phyloP scores from a whole-genome alignment of 1,140 invertebrate species.

The Paracyclopina nana region DNA sequence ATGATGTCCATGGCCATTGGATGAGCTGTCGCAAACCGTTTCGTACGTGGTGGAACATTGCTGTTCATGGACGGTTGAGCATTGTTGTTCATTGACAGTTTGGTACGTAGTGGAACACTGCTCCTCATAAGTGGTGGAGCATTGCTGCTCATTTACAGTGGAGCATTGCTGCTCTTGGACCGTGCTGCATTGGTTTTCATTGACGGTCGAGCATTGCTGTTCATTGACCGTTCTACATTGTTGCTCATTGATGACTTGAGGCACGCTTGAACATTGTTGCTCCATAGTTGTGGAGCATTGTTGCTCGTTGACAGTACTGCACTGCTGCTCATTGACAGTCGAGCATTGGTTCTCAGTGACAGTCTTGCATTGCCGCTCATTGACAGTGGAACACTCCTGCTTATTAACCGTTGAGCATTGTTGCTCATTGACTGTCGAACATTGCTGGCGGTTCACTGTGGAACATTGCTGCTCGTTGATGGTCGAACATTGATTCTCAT shows the following conservation, averaged over 20 bases:
- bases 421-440: conserved; percentile 6
- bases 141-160: conserved; percentile 8
- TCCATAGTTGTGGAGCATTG: conserved; percentile 8
- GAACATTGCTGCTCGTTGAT: conserved; percentile 11
- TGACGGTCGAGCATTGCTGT: conserved; percentile 10
- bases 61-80: conserved; percentile 16
- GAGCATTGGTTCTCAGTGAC: conserved; percentile 11
- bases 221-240: conserved; percentile 14
- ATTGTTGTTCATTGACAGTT: conserved; percentile 12
- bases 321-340: conserved; percentile 13
- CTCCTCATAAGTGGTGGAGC: conserved; percentile 9
- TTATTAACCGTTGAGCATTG: conserved; percentile 13
- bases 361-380: conserved; percentile 9
- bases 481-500: conserved; percentile 14
- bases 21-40: not conserved
- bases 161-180: conserved; percentile 10
- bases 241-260: too few species aligned
- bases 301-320: conserved; percentile 11
- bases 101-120: conserved; percentile 7
- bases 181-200: conserved; percentile 14
- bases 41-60: conserved; percentile 5
- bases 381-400: conserved; percentile 10
- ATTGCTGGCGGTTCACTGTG: not conserved
- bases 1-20: too few species aligned
- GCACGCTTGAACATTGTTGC: conserved; percentile 10